Evolutionary conservation across 2,797 vertebrate species (phyloP).

Genomic region (Alectoris magna): DNA sequence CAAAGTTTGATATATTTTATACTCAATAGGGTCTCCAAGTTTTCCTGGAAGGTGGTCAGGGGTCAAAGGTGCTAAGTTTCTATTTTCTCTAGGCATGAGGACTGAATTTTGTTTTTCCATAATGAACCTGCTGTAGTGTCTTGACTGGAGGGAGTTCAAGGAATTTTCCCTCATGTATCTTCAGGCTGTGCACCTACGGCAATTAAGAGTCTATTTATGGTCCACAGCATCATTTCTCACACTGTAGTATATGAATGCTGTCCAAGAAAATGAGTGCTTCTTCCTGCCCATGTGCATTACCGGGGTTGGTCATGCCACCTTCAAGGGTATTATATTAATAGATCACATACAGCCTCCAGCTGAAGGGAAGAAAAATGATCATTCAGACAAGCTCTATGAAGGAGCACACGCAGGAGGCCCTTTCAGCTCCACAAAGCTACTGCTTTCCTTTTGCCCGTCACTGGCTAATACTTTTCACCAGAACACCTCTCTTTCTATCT

Average conservation of each 20-base stretch:
- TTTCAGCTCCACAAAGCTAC: background rate
- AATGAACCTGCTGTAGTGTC: background rate
- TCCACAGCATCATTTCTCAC: background rate
- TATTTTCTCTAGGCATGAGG: background rate
- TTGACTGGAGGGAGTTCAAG: background rate
- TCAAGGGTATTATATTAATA: background rate
- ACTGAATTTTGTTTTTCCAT: background rate
- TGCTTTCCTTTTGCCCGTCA: background rate
- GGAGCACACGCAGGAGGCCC: background rate
- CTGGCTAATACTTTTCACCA: background rate
- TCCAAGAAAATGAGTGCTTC: background rate
- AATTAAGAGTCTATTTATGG: conserved; percentile 40
- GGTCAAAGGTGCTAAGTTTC: background rate
- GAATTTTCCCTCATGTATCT: background rate
- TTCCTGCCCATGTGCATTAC: conserved; percentile 10
- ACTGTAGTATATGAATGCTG: background rate
- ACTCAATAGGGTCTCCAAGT: background rate
- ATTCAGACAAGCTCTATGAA: background rate
- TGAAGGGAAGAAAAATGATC: background rate
- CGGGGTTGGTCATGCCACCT: background rate
- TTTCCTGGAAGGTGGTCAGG: background rate
- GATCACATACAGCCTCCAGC: background rate
- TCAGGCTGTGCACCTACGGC: background rate
- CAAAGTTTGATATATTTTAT: background rate
- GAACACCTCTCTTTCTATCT: background rate